A percentile compares a stretch with the other conserved stretches of the same genome.
Conservation (phyloP, 2,888 invertebrate genomes). For the Plagodis dolabraria region DNA sequence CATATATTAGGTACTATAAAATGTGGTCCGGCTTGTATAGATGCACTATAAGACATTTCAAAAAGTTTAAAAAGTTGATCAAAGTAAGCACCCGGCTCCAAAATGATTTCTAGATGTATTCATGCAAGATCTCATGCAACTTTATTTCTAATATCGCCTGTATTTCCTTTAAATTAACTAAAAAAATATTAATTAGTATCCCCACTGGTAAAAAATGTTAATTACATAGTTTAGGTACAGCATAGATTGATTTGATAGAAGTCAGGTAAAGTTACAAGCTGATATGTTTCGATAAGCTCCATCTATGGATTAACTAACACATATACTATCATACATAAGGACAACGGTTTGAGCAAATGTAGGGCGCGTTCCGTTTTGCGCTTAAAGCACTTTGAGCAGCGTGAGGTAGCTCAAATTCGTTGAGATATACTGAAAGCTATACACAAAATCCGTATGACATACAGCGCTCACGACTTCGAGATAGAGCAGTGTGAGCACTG, state of each 20-base stretch:
- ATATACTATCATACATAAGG: too few relatives aligned
- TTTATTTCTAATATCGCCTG: constrained; percentile 4
- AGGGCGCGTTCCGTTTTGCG: too few relatives aligned
- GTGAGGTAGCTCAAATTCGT: too few relatives aligned
- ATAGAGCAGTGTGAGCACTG: too few relatives aligned
- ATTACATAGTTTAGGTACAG: background rate
- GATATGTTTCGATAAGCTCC: background rate
- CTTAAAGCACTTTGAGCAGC: too few relatives aligned
- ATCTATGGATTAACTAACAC: too few relatives aligned
- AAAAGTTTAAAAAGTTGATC: constrained; percentile 20
- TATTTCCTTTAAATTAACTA: constrained; percentile 5
- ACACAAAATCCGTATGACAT: too few relatives aligned
- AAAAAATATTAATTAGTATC: constrained; percentile 15
- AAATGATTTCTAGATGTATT: background rate
- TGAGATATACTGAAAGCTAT: too few relatives aligned
- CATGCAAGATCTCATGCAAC: constrained; percentile 11
- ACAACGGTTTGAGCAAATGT: too few relatives aligned
- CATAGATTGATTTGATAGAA: constrained; percentile 20
- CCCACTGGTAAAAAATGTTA: constrained; percentile 27
- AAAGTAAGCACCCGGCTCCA: constrained; percentile 9
- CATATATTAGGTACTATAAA: constrained; percentile 15
- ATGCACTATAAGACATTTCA: constrained; percentile 18
- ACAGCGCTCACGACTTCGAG: too few relatives aligned
- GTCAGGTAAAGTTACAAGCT: constrained; percentile 22
- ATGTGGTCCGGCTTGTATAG: constrained; percentile 26